Percentiles rank a stretch among this genome's conserved stretches.
Evolutionary conservation across 2,888 invertebrate genomes (phyloP).

Genomic region (Muschampia staudingeri): DNA sequence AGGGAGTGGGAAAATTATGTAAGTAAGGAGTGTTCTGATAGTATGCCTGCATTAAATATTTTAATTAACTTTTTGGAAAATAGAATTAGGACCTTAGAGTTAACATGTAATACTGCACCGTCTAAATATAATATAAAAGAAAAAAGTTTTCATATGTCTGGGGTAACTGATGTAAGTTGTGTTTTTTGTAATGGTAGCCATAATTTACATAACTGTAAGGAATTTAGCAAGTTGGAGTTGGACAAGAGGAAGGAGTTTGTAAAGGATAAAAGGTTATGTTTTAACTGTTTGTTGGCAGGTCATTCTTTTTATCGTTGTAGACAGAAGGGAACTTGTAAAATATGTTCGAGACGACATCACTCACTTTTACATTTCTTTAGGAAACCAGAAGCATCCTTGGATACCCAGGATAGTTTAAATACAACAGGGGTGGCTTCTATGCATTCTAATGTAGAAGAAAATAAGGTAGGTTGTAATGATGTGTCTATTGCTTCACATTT

Average conservation of each 20-base stretch:
- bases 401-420: constrained; percentile 33
- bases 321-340: constrained; percentile 47
- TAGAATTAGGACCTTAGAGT: constrained; percentile 45
- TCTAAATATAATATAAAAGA: constrained; percentile 21
- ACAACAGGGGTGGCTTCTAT: constrained; percentile 32
- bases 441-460: constrained; percentile 34
- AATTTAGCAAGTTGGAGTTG: constrained; percentile 49
- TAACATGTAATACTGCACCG: constrained; percentile 21
- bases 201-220: constrained; percentile 56
- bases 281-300: constrained; percentile 56
- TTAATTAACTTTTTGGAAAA: constrained; percentile 50
- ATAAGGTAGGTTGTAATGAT: constrained; percentile 42
- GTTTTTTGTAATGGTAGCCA: constrained; percentile 54
- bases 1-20: constrained; percentile 40
- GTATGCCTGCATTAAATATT: constrained; percentile 41
- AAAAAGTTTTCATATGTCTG: background rate
- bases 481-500: constrained; percentile 52
- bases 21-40: constrained; percentile 37
- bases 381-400: constrained; percentile 40
- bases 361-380: constrained; percentile 57
- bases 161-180: constrained; percentile 3
- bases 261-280: constrained; percentile 53
- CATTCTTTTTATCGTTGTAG: constrained; percentile 55
- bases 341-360: constrained; percentile 58
- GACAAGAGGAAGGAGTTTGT: constrained; percentile 50